phyloP scores from a whole-genome alignment of 2,113 vertebrate genomes.

The Clarias magur region DNA sequence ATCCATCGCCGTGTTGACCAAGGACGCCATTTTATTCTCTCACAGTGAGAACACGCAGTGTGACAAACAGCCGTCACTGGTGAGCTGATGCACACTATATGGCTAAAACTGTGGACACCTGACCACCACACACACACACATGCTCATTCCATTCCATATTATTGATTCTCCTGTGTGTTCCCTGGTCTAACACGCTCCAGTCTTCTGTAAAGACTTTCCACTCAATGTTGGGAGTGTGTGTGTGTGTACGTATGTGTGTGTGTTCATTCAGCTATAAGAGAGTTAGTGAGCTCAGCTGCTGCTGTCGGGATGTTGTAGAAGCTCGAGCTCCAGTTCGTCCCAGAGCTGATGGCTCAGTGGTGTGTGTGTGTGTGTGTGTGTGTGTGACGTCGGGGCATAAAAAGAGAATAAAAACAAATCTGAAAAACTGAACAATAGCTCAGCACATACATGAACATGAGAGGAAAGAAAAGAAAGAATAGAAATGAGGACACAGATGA shows the following conservation, averaged over 20 bases:
- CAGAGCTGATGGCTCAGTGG: too few species aligned
- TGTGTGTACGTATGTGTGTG: neutral
- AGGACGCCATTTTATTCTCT: slow-evolving; percentile 85
- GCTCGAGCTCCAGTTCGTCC: too few species aligned
- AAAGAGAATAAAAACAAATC: too few species aligned
- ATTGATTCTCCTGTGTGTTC: neutral
- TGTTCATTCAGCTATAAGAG: neutral
- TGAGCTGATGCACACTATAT: slow-evolving; percentile 42
- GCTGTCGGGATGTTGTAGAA: neutral
- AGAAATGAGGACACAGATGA: too few species aligned
- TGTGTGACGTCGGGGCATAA: too few species aligned
- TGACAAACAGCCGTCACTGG: slow-evolving; percentile 66
- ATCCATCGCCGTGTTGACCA: slow-evolving; percentile 87
- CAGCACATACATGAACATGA: too few species aligned
- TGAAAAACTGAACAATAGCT: too few species aligned
- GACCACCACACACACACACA: neutral
- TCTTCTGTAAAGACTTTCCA: neutral
- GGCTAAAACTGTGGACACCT: neutral
- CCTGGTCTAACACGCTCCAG: neutral
- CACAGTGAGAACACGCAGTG: slow-evolving; percentile 74
- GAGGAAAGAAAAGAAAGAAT: too few species aligned
- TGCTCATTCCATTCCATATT: neutral
- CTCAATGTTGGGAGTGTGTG: neutral
- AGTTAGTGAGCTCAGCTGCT: neutral
- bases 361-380: too few species aligned